These are phyloP conservation scores for Limosa lapponica DNA, from an alignment of 2,797 vertebrate genomes.

Conservation along the genomic window DNA sequence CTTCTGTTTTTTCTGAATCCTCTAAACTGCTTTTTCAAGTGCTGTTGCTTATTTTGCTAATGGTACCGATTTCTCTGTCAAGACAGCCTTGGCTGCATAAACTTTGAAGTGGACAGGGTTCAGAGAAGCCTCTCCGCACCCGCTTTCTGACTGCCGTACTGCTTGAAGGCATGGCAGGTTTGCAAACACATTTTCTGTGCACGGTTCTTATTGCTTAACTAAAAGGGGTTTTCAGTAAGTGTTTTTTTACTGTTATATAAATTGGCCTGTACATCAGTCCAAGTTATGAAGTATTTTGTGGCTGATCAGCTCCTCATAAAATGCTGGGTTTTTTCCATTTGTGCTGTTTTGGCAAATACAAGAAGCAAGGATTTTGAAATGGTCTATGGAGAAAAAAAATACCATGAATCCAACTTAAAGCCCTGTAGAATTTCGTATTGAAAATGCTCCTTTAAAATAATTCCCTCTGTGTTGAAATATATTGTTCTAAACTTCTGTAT, in stretches of 20 bases:
- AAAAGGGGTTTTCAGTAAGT: background rate
- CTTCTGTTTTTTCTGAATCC: background rate
- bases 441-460: background rate
- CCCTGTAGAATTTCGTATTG: background rate
- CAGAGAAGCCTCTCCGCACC: background rate
- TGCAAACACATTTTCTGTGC: background rate
- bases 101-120: background rate
- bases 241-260: background rate
- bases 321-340: background rate
- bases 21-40: background rate
- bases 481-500: background rate
- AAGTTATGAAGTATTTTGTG: background rate
- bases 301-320: background rate
- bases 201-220: background rate
- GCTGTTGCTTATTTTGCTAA: background rate
- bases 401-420: background rate
- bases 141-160: fast-evolving
- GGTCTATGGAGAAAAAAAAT: background rate
- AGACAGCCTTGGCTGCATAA: background rate
- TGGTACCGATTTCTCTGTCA: background rate
- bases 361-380: background rate
- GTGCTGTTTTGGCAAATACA: background rate
- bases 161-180: background rate
- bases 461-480: background rate
- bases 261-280: background rate